A percentile compares a stretch with the other conserved stretches of the same genome.
Conservation (phyloP, 2,888 invertebrate genomes). For the Drosophila setosimentum region DNA sequence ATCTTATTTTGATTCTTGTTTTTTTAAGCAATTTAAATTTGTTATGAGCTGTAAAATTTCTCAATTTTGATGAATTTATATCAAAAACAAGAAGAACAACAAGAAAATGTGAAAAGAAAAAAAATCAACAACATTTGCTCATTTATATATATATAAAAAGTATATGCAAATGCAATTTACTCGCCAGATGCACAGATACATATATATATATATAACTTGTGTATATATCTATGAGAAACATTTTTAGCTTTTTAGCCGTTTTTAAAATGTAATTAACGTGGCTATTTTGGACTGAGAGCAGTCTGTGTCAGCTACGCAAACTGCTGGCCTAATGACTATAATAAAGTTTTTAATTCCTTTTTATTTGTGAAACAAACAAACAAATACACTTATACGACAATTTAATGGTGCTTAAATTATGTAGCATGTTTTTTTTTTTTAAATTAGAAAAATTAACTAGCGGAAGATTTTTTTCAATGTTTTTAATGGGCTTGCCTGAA, state of each 20-base stretch:
- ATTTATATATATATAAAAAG: neutral
- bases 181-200: neutral
- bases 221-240: conserved; percentile 5
- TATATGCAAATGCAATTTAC: conserved; percentile 41
- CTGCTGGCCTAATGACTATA: neutral
- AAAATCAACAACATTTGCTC: conserved; percentile 4
- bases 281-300: conserved; percentile 18
- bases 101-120: conserved; percentile 47
- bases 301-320: conserved; percentile 16
- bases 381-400: conserved; percentile 3
- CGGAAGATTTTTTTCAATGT: too few relatives aligned
- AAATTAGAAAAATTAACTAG: neutral
- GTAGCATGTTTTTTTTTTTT: neutral
- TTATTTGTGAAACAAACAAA: conserved; percentile 1
- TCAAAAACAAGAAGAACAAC: conserved; percentile 31
- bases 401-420: conserved; percentile 13
- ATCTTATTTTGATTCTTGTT: neutral
- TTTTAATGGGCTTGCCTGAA: neutral
- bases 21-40: conserved; percentile 60
- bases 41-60: conserved; percentile 78
- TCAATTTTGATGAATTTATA: conserved; percentile 78
- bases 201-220: neutral
- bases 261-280: conserved; percentile 52
- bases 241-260: conserved; percentile 31
- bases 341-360: conserved; percentile 1